These are phyloP conservation scores for Bubo bubo DNA, from an alignment of 2,113 vertebrate species.

Conservation along the genomic window DNA sequence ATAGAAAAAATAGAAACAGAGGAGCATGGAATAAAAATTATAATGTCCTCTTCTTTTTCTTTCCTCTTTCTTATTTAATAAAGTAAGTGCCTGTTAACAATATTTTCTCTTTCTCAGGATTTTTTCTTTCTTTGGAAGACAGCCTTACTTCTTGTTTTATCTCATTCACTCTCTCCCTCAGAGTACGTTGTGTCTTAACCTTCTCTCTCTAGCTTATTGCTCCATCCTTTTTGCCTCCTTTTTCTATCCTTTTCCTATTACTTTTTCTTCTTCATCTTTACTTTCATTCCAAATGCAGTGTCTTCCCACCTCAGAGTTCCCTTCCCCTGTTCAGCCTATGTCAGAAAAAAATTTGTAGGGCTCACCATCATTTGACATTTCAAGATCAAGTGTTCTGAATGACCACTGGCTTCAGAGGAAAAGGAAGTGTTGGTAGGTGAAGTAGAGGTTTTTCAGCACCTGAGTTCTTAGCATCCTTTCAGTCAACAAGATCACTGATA, in stretches of 20 bases:
- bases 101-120: not conserved
- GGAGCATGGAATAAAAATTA: not conserved
- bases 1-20: not conserved
- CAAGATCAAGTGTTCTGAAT: not conserved
- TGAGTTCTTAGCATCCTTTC: not conserved
- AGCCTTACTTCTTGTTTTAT: not conserved
- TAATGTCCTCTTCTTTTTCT: not conserved
- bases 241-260: not conserved
- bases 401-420: not conserved
- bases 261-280: not conserved
- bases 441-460: not conserved
- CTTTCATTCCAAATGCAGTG: not conserved
- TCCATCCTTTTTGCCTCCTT: not conserved
- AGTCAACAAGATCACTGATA: not conserved
- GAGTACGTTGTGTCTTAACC: not conserved
- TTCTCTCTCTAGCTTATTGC: not conserved
- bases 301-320: not conserved
- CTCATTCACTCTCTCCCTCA: not conserved
- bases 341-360: not conserved
- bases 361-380: not conserved
- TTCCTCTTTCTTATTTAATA: not conserved
- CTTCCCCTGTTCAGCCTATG: not conserved
- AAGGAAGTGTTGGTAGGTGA: not conserved
- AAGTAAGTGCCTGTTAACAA: not conserved
- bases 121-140: not conserved